phyloP scores from a whole-genome alignment of 2,888 invertebrate genomes.

The Schizotus pectinicornis region DNA sequence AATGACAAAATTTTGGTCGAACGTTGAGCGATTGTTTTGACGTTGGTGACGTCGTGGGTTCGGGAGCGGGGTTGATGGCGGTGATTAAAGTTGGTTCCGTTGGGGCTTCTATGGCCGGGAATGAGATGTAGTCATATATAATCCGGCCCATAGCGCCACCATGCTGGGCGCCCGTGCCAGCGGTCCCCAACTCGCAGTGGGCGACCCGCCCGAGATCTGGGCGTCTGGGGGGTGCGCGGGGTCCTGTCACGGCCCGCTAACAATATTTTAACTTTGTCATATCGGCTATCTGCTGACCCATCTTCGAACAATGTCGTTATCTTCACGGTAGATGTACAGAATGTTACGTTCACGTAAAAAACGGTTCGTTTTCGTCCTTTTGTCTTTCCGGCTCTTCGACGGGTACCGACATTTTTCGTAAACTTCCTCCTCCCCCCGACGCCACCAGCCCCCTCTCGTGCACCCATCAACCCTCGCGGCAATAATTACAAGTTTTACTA shows the following conservation, averaged over 20 bases:
- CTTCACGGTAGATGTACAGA: constrained; percentile 39
- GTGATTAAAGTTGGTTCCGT: too few relatives aligned
- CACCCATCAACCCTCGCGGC: too few relatives aligned
- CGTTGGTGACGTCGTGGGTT: too few relatives aligned
- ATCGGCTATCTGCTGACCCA: constrained; percentile 37
- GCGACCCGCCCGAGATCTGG: too few relatives aligned
- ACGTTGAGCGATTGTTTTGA: too few relatives aligned
- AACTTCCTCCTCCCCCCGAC: constrained; percentile 1
- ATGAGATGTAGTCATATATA: constrained; percentile 44
- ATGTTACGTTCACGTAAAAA: constrained; percentile 2
- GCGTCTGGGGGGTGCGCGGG: too few relatives aligned
- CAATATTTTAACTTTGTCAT: constrained; percentile 41
- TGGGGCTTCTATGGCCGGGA: constrained; percentile 14
- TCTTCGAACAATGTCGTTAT: constrained; percentile 39
- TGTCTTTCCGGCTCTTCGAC: constrained; percentile 19
- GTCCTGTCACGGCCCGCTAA: too few relatives aligned
- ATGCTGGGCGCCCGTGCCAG: constrained; percentile 37
- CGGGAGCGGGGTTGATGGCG: too few relatives aligned
- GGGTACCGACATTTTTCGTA: too few relatives aligned
- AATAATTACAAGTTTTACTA: constrained; percentile 22
- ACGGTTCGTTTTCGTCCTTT: constrained; percentile 12
- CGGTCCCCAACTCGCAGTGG: constrained; percentile 26
- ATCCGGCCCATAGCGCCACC: constrained; percentile 40
- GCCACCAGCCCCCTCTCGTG: too few relatives aligned
- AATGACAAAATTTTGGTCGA: too few relatives aligned